Evolutionary conservation across 2,888 invertebrate genomes (phyloP).

Genomic region (Eupithecia pulchellata): DNA sequence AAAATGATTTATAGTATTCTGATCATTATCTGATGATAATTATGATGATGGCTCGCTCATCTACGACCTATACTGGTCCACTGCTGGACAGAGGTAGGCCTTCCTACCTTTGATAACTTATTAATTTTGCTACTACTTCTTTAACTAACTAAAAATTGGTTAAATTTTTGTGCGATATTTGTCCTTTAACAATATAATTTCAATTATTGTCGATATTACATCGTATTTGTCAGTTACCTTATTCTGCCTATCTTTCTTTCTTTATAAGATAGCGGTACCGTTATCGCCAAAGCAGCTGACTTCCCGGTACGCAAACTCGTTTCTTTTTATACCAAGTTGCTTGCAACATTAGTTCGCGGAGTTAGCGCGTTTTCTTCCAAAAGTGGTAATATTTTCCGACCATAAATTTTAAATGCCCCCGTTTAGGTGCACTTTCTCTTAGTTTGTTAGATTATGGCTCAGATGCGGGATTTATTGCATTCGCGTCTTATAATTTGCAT

Average conservation of each 20-base stretch:
- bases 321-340: conserved; percentile 68
- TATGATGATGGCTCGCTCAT: no score
- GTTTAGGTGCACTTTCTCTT: conserved; percentile 73
- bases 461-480: conserved; percentile 66
- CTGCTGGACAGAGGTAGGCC: no score
- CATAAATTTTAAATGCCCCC: conserved; percentile 77
- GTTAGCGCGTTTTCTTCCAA: conserved; percentile 67
- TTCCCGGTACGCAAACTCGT: conserved; percentile 46
- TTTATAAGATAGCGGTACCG: conserved; percentile 4
- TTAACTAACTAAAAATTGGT: no score
- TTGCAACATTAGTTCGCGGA: conserved; percentile 71
- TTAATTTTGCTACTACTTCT: no score
- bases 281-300: background rate
- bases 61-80: no score
- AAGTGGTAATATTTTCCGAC: conserved; percentile 77
- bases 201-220: background rate
- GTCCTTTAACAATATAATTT: no score
- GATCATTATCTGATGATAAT: no score
- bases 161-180: no score
- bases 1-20: background rate
- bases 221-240: background rate
- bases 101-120: no score
- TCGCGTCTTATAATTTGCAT: conserved; percentile 59
- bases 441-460: conserved; percentile 73
- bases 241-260: background rate